Evolutionary conservation across 2,888 invertebrate genomes (phyloP).

Genomic region (Rhagium mordax): DNA sequence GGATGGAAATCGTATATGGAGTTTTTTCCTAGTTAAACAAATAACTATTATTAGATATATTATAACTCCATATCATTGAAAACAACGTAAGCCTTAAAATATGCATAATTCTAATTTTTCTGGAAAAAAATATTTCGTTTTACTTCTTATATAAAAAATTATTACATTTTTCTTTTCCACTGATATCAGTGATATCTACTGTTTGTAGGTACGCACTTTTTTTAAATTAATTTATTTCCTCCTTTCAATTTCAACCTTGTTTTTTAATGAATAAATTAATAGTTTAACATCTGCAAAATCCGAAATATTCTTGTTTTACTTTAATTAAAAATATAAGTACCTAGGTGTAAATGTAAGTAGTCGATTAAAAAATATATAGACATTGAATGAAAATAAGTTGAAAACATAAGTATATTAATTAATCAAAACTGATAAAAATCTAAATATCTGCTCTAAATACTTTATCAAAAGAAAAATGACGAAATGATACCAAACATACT

Average conservation of each 20-base stretch:
- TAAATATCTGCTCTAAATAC: background rate
- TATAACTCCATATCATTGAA: no score
- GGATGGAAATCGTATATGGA: no score
- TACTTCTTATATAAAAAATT: no score
- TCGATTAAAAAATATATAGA: background rate
- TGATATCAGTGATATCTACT: background rate
- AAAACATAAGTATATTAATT: no score
- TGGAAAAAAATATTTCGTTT: no score
- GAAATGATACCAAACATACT: background rate
- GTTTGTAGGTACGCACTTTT: background rate
- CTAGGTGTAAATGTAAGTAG: no score
- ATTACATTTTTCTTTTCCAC: background rate
- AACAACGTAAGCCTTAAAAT: no score
- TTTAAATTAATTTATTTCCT: conserved; percentile 12
- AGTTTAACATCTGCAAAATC: background rate
- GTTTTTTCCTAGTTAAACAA: no score
- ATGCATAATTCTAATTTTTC: no score
- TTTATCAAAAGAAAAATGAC: background rate
- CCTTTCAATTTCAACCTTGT: conserved; percentile 20
- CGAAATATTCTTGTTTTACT: background rate
- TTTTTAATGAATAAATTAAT: background rate
- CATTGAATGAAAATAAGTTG: background rate
- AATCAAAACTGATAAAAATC: background rate
- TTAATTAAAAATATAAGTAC: background rate
- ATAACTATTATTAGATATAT: no score